Evolutionary conservation across 2,888 invertebrate genomes (phyloP).

Genomic region (Salpingus planirostris): DNA sequence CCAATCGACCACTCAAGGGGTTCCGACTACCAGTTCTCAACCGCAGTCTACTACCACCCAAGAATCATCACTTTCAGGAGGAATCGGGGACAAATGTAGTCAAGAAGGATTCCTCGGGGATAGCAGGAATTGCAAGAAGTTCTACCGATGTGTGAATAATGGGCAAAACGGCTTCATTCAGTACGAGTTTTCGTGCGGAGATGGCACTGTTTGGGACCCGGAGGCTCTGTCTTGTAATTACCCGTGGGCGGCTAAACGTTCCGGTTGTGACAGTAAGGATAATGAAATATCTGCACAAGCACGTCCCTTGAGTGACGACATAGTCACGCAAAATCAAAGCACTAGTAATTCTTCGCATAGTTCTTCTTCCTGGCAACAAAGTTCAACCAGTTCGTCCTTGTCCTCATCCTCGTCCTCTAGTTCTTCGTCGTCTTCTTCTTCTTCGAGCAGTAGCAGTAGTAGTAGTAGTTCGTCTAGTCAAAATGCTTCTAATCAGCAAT

Average conservation of each 20-base stretch:
- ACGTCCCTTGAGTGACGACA: conserved; percentile 8
- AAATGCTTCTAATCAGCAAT: not conserved
- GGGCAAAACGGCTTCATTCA: conserved; percentile 51
- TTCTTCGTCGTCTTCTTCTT: conserved; percentile 5
- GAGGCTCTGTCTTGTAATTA: conserved; percentile 62
- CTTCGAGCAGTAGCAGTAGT: conserved; percentile 9
- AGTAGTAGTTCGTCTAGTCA: conserved; percentile 8
- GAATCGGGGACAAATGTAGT: conserved; percentile 40
- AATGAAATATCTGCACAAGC: conserved; percentile 3
- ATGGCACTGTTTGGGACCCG: conserved; percentile 71
- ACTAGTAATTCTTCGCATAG: conserved; percentile 6
- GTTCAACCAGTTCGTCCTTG: not conserved
- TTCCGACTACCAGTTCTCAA: conserved; percentile 10
- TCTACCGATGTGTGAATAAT: conserved; percentile 66
- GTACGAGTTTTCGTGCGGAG: conserved; percentile 66
- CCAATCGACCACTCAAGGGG: conserved; percentile 23
- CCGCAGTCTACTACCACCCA: conserved; percentile 4
- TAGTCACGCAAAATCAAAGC: conserved; percentile 8
- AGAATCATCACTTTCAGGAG: conserved; percentile 13
- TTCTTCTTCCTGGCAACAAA: conserved; percentile 2
- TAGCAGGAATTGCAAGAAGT: conserved; percentile 60
- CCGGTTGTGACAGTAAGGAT: conserved; percentile 45
- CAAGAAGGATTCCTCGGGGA: conserved; percentile 66
- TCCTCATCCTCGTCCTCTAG: conserved; percentile 1
- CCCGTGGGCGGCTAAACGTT: conserved; percentile 56